A percentile compares a stretch with the other conserved stretches of the same genome.
Evolutionary conservation across 2,888 invertebrate species (phyloP).

Genomic region (Netelia virgata): DNA sequence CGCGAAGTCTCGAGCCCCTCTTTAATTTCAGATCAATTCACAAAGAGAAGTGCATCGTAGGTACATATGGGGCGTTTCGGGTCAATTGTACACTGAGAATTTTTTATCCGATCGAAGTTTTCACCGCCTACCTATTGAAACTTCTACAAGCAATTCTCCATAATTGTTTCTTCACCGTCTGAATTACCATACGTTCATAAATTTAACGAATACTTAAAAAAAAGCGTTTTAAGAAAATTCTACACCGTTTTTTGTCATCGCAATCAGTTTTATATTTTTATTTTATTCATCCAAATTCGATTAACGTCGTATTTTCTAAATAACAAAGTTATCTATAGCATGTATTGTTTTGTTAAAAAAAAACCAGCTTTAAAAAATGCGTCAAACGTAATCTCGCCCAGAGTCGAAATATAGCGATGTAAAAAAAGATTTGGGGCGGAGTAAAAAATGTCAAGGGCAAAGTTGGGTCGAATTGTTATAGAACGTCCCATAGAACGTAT

Average conservation of each 20-base stretch:
- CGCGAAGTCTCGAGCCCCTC: conserved; percentile 12
- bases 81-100: not conserved
- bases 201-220: not conserved
- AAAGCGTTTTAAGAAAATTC: not conserved
- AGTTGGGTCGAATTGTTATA: not conserved
- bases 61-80: conserved; percentile 12
- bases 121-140: not conserved
- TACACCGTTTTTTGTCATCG: too few relatives aligned
- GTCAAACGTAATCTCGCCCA: not conserved
- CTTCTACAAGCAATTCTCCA: not conserved
- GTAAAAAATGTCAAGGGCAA: not conserved
- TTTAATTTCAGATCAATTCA: conserved; percentile 36
- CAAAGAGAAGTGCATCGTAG: conserved; percentile 23
- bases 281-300: too few relatives aligned
- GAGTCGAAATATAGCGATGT: not conserved
- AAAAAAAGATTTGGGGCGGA: not conserved
- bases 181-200: not conserved
- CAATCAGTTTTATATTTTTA: too few relatives aligned
- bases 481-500: conserved; percentile 23
- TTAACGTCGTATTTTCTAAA: too few relatives aligned
- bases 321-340: too few relatives aligned
- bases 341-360: too few relatives aligned
- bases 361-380: not conserved
- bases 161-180: not conserved
- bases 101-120: not conserved